Evolutionary conservation across 2,888 invertebrate species (phyloP).

Genomic region (Torymus texanus): DNA sequence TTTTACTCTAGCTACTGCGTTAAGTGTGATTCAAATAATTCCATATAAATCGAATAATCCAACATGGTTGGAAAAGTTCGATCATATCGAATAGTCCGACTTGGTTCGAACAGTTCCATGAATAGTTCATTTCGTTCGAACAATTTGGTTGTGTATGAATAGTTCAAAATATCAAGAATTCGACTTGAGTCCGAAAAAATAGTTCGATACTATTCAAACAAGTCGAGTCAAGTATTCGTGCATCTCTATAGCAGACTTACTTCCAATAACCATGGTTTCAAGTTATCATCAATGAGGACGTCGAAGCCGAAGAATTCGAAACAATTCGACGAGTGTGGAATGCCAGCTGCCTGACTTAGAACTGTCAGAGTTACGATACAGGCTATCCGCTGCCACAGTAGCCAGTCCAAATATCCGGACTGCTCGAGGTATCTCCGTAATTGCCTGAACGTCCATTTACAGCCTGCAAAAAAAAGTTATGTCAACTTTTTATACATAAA

Average conservation of each 20-base stretch:
- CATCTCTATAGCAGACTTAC: slow-evolving; percentile 76
- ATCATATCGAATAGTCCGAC: too few species aligned
- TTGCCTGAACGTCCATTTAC: slow-evolving; percentile 90
- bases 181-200: background rate
- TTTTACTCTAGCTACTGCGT: too few species aligned
- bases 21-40: too few species aligned
- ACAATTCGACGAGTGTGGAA: slow-evolving; percentile 85
- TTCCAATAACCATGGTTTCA: slow-evolving; percentile 93
- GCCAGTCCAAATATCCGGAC: slow-evolving; percentile 85
- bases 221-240: too few species aligned
- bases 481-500: too few species aligned
- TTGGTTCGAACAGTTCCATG: too few species aligned
- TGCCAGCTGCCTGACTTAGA: slow-evolving; percentile 83
- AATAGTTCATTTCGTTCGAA: background rate
- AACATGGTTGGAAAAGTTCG: too few species aligned
- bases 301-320: slow-evolving; percentile 96
- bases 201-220: too few species aligned
- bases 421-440: slow-evolving; percentile 85
- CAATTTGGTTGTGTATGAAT: too few species aligned
- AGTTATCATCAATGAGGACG: slow-evolving; percentile 87
- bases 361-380: slow-evolving; percentile 86
- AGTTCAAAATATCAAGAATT: too few species aligned
- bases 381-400: slow-evolving; percentile 87
- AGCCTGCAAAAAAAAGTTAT: slow-evolving; percentile 78
- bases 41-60: too few species aligned